Percentiles rank a stretch among this genome's conserved stretches.
Evolutionary conservation across 2,888 invertebrate genomes (phyloP).

Genomic region (Eupithecia dodoneata): DNA sequence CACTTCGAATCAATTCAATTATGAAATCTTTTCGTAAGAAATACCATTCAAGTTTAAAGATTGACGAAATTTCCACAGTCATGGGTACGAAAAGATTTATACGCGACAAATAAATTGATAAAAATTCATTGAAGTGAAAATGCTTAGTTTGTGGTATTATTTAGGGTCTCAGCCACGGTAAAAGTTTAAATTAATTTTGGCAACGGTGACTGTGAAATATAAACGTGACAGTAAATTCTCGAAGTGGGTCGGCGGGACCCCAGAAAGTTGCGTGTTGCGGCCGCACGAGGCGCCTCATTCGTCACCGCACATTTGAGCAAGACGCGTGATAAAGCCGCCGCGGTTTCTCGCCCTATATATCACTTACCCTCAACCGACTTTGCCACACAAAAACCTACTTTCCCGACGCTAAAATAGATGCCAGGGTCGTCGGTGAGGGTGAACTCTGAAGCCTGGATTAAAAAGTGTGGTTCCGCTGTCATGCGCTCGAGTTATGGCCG

Average conservation of each 20-base stretch:
- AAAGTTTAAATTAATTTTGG: constrained; percentile 31
- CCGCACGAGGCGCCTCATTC: constrained; percentile 39
- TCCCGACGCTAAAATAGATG: constrained; percentile 14
- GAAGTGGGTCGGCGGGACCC: constrained; percentile 33
- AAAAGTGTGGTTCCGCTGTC: constrained; percentile 50
- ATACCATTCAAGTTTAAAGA: constrained; percentile 42
- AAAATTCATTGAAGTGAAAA: constrained; percentile 2
- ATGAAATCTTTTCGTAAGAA: constrained; percentile 47
- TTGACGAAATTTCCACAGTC: constrained; percentile 39
- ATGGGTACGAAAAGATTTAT: constrained; percentile 32
- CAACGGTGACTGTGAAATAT: constrained; percentile 18
- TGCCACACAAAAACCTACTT: constrained; percentile 14
- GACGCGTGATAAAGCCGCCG: constrained; percentile 50
- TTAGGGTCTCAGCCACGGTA: neutral
- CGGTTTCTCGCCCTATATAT: constrained; percentile 48
- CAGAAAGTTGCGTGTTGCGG: constrained; percentile 38
- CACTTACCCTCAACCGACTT: constrained; percentile 39
- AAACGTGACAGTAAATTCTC: constrained; percentile 22
- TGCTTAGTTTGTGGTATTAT: neutral
- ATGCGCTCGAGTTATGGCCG: constrained; percentile 43
- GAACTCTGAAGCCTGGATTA: constrained; percentile 46
- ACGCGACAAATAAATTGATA: constrained; percentile 14
- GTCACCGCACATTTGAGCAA: constrained; percentile 47
- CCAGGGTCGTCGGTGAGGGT: constrained; percentile 28
- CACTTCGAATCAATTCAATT: constrained; percentile 49